These are phyloP conservation scores for Hypercompe scribonia DNA, from an alignment of 2,888 invertebrate genomes.

Conservation along the genomic window DNA sequence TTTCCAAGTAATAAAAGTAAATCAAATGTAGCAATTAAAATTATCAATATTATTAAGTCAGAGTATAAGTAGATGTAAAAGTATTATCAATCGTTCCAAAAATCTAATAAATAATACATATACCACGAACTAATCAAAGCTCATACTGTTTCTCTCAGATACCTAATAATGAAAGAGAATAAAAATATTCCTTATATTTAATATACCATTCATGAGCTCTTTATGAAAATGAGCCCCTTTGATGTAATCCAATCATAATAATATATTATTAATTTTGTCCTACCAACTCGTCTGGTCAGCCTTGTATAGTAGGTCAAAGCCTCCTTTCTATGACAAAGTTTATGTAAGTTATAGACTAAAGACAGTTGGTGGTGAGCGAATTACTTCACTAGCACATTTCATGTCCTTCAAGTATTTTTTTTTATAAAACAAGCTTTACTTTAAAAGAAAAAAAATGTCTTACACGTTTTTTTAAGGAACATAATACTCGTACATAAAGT, in stretches of 20 bases:
- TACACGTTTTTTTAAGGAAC: no score
- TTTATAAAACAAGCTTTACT: background rate
- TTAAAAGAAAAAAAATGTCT: no score
- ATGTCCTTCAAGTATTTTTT: background rate
- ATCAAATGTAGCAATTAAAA: no score
- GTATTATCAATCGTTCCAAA: background rate
- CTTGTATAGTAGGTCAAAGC: no score
- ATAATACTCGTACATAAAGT: no score
- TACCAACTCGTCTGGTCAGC: no score
- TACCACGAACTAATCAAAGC: background rate
- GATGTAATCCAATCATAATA: background rate
- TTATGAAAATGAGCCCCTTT: background rate
- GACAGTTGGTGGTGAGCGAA: no score
- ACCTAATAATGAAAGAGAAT: background rate
- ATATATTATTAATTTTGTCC: background rate
- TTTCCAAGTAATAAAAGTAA: no score
- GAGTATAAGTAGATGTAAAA: background rate
- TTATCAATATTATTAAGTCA: background rate
- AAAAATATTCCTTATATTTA: background rate
- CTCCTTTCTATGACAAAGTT: no score
- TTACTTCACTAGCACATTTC: background rate
- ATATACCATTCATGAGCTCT: background rate
- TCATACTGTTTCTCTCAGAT: background rate
- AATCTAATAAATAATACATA: background rate
- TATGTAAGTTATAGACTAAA: no score